Conservation (phyloP, 2,797 vertebrate species). For the Brachyrhaphis roseni region DNA sequence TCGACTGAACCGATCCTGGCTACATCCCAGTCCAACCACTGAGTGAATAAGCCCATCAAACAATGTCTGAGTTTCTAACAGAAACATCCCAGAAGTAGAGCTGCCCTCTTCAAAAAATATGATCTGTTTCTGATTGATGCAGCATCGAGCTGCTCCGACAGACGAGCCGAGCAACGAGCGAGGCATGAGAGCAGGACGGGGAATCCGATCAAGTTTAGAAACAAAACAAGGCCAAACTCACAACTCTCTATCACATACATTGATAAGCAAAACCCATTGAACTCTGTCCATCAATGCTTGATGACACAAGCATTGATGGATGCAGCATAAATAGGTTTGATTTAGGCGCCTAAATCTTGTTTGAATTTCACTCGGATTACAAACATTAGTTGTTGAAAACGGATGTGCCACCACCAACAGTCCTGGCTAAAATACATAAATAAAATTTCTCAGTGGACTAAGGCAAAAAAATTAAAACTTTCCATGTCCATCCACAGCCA, state of each 20-base stretch:
- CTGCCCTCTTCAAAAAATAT: neutral
- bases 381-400: neutral
- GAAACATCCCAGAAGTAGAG: neutral
- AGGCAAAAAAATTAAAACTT: neutral
- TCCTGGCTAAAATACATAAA: neutral
- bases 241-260: neutral
- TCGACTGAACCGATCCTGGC: neutral
- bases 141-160: neutral
- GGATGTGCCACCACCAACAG: neutral
- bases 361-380: neutral
- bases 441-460: neutral
- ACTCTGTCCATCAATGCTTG: neutral
- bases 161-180: neutral
- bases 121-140: conserved; percentile 1
- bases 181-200: neutral
- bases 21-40: neutral
- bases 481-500: neutral
- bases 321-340: neutral
- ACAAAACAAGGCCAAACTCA: neutral
- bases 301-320: neutral
- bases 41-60: neutral
- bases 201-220: neutral
- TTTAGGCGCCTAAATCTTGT: neutral
- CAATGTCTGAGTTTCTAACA: neutral
- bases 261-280: neutral